Evolutionary conservation across 2,888 invertebrate species (phyloP).

Genomic region (Meganola albula): DNA sequence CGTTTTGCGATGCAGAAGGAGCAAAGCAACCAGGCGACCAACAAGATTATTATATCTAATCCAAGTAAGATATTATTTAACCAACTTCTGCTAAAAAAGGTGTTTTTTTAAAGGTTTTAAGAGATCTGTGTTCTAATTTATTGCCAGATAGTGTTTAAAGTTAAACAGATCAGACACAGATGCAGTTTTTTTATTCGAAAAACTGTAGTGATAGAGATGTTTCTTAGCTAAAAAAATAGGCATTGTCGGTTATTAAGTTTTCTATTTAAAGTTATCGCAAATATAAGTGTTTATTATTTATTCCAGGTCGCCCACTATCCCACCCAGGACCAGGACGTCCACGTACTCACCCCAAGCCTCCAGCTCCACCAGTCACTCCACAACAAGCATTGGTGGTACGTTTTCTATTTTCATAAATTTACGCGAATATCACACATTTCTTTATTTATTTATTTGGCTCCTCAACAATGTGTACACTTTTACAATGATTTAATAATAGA

Average conservation of each 20-base stretch:
- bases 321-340: constrained; percentile 44
- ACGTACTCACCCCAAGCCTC: constrained; percentile 33
- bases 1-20: constrained; percentile 72
- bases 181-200: too few relatives aligned
- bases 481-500: too few relatives aligned
- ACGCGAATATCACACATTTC: too few relatives aligned
- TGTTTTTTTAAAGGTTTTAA: too few relatives aligned
- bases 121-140: background rate
- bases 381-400: constrained; percentile 46
- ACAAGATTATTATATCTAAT: constrained; percentile 64
- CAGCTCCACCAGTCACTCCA: constrained; percentile 26
- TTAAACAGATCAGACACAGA: too few relatives aligned
- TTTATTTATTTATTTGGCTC: too few relatives aligned
- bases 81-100: too few relatives aligned
- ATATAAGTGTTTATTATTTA: background rate
- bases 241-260: too few relatives aligned
- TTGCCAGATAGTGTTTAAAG: background rate
- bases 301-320: constrained; percentile 29
- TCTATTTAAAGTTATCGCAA: too few relatives aligned
- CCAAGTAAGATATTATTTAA: constrained; percentile 52
- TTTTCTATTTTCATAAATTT: constrained; percentile 9
- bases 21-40: constrained; percentile 43
- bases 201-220: too few relatives aligned
- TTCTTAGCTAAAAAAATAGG: too few relatives aligned
- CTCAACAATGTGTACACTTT: too few relatives aligned